Percentiles rank a stretch among this genome's conserved stretches.
Conservation (phyloP, 2,797 vertebrate genomes). For the Channa striata region DNA sequence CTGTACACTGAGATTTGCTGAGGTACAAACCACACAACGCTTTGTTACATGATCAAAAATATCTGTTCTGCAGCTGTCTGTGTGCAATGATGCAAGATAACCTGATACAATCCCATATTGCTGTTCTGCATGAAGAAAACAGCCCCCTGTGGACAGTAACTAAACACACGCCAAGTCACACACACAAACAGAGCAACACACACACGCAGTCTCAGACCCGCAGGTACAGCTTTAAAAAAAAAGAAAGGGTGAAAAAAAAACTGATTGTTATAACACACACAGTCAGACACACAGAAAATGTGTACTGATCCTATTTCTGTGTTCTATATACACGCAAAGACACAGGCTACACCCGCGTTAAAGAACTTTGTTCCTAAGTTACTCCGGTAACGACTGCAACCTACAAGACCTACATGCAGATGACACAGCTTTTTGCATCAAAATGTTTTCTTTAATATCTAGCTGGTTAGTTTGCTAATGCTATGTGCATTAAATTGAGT, state of each 20-base stretch:
- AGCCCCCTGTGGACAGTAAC: constrained; percentile 42
- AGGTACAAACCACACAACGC: constrained; percentile 35
- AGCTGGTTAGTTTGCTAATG: too few relatives aligned
- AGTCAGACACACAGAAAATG: neutral
- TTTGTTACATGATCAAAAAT: constrained; percentile 68
- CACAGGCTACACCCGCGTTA: neutral
- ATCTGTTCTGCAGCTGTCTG: constrained; percentile 69
- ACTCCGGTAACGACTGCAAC: too few relatives aligned
- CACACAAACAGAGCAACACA: neutral
- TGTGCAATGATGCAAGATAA: constrained; percentile 63
- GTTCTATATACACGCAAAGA: too few relatives aligned
- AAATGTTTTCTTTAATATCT: neutral
- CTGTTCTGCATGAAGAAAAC: constrained; percentile 48
- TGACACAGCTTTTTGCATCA: neutral
- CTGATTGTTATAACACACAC: neutral
- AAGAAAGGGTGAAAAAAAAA: neutral
- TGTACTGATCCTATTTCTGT: too few relatives aligned
- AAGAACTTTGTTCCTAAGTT: too few relatives aligned
- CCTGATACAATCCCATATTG: constrained; percentile 67
- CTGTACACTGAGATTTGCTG: constrained; percentile 44
- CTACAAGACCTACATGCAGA: neutral
- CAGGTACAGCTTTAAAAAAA: neutral
- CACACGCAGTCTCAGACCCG: neutral
- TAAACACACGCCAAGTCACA: constrained; percentile 33
- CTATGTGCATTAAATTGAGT: neutral